Evolutionary conservation across 2,113 vertebrate genomes (phyloP).

Genomic region (Platichthys flesus): DNA sequence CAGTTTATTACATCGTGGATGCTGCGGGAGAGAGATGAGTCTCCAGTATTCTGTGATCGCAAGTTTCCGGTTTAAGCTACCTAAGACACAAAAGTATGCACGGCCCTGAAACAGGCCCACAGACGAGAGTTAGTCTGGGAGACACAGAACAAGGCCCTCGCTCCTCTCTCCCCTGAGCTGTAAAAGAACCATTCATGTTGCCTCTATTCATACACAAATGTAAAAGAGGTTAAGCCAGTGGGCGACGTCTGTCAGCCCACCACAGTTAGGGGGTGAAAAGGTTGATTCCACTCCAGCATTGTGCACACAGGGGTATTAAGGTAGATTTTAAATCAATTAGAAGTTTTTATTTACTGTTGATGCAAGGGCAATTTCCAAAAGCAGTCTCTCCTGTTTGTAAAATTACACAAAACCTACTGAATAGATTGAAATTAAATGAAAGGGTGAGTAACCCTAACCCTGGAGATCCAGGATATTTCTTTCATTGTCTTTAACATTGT

Average conservation of each 20-base stretch:
- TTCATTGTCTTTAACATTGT: no score
- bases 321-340: background rate
- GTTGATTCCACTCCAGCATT: conserved; percentile 8
- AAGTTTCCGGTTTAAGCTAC: background rate
- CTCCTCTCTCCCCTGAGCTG: conserved; percentile 38
- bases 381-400: no score
- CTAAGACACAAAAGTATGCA: background rate
- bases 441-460: no score
- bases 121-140: conserved; percentile 2
- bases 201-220: conserved; percentile 83
- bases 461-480: no score
- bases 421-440: no score
- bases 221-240: conserved; percentile 62
- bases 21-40: no score
- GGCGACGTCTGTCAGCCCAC: conserved; percentile 62
- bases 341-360: background rate
- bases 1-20: background rate
- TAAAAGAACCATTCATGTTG: conserved; percentile 72
- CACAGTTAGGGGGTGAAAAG: conserved; percentile 36
- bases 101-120: conserved; percentile 5
- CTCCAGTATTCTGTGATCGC: background rate
- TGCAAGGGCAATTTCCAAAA: background rate
- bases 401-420: no score
- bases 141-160: conserved; percentile 12
- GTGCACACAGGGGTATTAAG: background rate